These are phyloP conservation scores for Leptocoma aspasia DNA, from an alignment of 2,113 vertebrate species.

Conservation along the genomic window DNA sequence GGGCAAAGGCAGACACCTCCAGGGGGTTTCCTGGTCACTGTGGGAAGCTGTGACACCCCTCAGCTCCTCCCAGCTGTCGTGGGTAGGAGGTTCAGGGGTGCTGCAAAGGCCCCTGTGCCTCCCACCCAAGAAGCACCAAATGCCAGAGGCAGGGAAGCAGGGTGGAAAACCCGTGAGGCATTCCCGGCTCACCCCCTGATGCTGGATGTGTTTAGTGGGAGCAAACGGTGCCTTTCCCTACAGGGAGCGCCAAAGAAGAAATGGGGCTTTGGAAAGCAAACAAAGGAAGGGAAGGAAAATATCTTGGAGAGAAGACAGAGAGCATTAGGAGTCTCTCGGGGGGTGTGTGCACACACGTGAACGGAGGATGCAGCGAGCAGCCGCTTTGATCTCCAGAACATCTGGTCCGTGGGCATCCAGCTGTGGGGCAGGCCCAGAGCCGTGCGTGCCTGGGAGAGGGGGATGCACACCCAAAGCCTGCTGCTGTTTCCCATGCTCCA, in stretches of 20 bases:
- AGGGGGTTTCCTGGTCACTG: background rate
- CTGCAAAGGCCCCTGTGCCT: background rate
- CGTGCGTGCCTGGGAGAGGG: background rate
- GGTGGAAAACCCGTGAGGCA: fast-evolving
- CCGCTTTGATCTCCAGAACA: constrained; percentile 47
- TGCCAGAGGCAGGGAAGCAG: background rate
- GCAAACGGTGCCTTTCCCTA: background rate
- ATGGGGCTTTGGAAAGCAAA: constrained; percentile 1
- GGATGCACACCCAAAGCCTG: background rate
- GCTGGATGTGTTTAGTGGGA: background rate
- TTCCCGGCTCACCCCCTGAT: fast-evolving
- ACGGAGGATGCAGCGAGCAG: background rate
- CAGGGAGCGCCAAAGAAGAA: background rate
- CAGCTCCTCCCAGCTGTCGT: fast-evolving
- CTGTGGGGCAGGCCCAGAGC: constrained; percentile 8
- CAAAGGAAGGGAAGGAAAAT: constrained; percentile 25
- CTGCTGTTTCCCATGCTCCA: background rate
- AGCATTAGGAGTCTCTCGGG: background rate
- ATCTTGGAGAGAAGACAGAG: constrained; percentile 21
- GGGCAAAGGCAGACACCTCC: fast-evolving
- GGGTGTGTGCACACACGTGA: background rate
- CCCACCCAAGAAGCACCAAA: background rate
- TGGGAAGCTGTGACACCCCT: background rate
- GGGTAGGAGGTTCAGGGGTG: background rate
- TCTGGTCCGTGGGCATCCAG: background rate